Conservation (phyloP, 2,888 invertebrate genomes). For the Panzeria rudis region DNA sequence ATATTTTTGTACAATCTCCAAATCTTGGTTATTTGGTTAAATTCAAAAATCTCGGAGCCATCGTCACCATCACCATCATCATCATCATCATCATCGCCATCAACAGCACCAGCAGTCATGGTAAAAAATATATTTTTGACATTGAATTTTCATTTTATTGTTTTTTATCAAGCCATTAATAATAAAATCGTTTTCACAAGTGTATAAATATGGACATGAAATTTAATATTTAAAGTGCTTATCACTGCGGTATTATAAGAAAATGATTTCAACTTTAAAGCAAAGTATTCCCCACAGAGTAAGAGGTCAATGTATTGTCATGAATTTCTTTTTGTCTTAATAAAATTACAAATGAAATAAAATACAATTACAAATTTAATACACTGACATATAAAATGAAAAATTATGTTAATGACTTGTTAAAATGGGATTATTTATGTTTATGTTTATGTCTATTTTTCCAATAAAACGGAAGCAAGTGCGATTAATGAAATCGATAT, state of each 20-base stretch:
- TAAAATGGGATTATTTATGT: neutral
- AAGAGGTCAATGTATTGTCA: slow-evolving; percentile 62
- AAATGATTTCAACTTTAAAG: slow-evolving; percentile 1
- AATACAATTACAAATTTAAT: neutral
- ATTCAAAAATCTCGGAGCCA: slow-evolving; percentile 19
- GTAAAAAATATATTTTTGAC: slow-evolving; percentile 57
- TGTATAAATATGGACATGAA: slow-evolving; percentile 9
- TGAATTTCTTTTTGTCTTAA: slow-evolving; percentile 54
- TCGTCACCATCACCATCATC: neutral
- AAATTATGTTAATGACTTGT: slow-evolving; percentile 37
- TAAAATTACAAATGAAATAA: slow-evolving; percentile 35
- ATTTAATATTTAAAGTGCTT: slow-evolving; percentile 31
- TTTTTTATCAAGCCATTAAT: slow-evolving; percentile 63
- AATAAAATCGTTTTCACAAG: slow-evolving; percentile 26
- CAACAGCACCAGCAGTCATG: neutral
- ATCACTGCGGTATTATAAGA: slow-evolving; percentile 24
- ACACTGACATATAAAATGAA: slow-evolving; percentile 6
- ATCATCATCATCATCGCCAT: neutral
- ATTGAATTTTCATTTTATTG: slow-evolving; percentile 61
- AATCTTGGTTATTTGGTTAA: slow-evolving; percentile 37
- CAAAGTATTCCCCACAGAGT: slow-evolving; percentile 30
- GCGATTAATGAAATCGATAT: neutral
- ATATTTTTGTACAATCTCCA: neutral
- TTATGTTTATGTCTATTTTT: slow-evolving; percentile 4
- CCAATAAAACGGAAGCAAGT: slow-evolving; percentile 5